phyloP scores from a whole-genome alignment of 2,113 vertebrate genomes.

The Carettochelys insculpta region DNA sequence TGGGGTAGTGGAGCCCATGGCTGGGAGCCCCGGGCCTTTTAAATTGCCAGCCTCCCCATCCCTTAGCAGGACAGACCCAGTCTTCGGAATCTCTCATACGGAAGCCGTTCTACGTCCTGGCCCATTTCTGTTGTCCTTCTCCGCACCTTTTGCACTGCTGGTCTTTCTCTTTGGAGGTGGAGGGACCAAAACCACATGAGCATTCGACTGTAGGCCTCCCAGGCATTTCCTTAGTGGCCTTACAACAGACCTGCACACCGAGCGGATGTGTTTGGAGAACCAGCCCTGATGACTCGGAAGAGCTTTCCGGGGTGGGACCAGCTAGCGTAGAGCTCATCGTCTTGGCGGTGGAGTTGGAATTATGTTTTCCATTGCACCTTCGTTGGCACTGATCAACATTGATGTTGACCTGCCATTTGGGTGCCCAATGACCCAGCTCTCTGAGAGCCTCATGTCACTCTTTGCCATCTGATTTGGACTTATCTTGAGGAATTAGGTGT shows the following conservation, averaged over 20 bases:
- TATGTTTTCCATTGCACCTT: background rate
- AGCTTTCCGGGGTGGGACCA: background rate
- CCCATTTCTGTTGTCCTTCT: background rate
- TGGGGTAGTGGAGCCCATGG: too few relatives aligned
- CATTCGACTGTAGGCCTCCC: background rate
- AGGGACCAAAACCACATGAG: background rate
- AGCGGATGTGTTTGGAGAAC: background rate
- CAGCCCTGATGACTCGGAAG: background rate
- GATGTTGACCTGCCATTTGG: too few relatives aligned
- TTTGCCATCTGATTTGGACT: background rate
- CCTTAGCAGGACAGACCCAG: background rate
- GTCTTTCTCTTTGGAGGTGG: background rate
- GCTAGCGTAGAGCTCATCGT: background rate
- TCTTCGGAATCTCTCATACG: background rate
- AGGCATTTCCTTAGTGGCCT: background rate
- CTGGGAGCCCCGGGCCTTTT: too few relatives aligned
- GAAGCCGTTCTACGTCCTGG: background rate
- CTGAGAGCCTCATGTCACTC: background rate
- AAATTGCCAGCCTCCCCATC: too few relatives aligned
- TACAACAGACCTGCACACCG: too few relatives aligned
- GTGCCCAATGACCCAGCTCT: background rate
- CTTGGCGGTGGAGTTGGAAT: background rate
- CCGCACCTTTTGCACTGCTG: background rate
- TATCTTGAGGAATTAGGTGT: background rate
- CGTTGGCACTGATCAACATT: background rate